Evolutionary conservation across 1,140 invertebrate species (phyloP).

Genomic region (Heterodera schachtii): DNA sequence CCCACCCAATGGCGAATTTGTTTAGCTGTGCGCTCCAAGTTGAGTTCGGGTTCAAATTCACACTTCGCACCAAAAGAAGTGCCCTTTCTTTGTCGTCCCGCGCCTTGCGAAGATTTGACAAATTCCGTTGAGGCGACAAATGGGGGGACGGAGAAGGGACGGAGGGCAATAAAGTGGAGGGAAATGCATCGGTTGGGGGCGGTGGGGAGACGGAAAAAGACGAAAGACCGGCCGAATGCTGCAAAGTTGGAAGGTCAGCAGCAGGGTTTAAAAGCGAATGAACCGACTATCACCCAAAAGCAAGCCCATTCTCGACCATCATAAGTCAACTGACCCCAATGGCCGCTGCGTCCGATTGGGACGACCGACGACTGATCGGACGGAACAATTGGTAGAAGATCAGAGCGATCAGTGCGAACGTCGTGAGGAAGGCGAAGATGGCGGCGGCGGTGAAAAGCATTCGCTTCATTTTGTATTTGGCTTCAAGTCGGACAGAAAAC

Average conservation of each 20-base stretch:
- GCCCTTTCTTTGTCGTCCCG: slow-evolving; percentile 22
- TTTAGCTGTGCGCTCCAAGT: slow-evolving; percentile 24
- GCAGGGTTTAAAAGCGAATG: neutral
- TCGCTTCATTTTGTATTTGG: slow-evolving; percentile 16
- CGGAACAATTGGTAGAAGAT: slow-evolving; percentile 33
- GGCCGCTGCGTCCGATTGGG: too few relatives aligned
- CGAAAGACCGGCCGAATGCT: neutral
- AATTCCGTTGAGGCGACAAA: neutral
- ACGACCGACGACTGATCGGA: neutral
- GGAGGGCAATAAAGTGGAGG: neutral
- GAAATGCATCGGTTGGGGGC: neutral
- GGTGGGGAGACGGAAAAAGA: neutral
- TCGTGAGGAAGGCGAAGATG: slow-evolving; percentile 20
- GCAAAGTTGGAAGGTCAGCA: neutral
- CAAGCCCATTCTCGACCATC: too few relatives aligned
- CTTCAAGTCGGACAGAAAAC: neutral
- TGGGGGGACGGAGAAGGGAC: neutral
- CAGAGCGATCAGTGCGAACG: slow-evolving; percentile 25
- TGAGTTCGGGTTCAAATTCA: slow-evolving; percentile 21
- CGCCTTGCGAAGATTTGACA: slow-evolving; percentile 7
- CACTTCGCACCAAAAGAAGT: slow-evolving; percentile 10
- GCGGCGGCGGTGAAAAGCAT: slow-evolving; percentile 23
- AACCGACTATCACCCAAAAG: neutral
- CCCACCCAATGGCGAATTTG: slow-evolving; percentile 24
- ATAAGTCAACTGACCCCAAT: too few relatives aligned